These are phyloP conservation scores for Ardeotis arabs DNA, from an alignment of 2,113 vertebrate species.

Conservation along the genomic window DNA sequence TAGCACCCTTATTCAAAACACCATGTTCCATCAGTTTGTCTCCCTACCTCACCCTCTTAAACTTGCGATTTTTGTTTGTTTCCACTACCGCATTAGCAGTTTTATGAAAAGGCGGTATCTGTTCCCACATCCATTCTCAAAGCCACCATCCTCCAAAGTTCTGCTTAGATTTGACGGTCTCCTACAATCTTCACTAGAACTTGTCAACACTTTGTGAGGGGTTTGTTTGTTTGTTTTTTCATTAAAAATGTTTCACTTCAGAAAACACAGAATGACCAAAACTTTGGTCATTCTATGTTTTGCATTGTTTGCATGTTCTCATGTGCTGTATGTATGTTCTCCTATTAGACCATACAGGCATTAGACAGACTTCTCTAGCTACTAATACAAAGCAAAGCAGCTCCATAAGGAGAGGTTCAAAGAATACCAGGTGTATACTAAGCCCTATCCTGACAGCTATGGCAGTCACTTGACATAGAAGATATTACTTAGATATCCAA, in stretches of 20 bases:
- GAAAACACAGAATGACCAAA: background rate
- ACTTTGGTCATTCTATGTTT: background rate
- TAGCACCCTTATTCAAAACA: background rate
- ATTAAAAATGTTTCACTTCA: background rate
- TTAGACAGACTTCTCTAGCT: background rate
- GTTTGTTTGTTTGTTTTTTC: background rate
- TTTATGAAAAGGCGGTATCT: background rate
- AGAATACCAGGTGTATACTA: background rate
- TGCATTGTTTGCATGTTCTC: background rate
- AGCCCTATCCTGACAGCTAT: background rate
- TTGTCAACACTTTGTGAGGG: background rate
- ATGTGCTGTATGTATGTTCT: no score
- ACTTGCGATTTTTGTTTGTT: background rate
- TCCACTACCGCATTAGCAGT: background rate
- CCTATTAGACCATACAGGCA: no score
- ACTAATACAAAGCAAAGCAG: background rate
- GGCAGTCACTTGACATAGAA: background rate
- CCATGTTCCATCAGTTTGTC: background rate
- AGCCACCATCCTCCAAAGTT: background rate
- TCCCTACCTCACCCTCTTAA: background rate
- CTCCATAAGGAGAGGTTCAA: background rate
- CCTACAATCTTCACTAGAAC: background rate
- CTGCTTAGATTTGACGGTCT: background rate
- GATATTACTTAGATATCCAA: background rate
- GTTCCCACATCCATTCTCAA: background rate